Evolutionary conservation across 2,797 vertebrate genomes (phyloP).

Genomic region (Distichodus sexfasciatus): DNA sequence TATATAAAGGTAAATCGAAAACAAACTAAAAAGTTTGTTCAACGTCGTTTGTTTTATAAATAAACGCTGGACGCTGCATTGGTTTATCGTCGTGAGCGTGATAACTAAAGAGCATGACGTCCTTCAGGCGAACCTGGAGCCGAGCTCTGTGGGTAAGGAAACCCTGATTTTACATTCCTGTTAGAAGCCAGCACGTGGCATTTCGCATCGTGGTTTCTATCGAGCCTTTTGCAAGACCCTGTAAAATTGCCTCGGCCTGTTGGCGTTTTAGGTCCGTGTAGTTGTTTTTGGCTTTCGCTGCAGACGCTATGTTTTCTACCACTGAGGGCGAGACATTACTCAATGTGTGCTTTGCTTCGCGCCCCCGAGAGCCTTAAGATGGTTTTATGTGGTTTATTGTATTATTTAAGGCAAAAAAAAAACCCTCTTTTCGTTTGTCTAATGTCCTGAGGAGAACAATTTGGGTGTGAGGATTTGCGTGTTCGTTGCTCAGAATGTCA

Average conservation of each 20-base stretch:
- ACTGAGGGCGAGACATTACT: conserved; percentile 73
- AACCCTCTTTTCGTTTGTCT: too few species aligned
- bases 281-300: background rate
- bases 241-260: background rate
- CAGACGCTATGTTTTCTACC: conserved; percentile 44
- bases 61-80: too few species aligned
- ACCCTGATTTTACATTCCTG: background rate
- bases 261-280: background rate
- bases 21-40: too few species aligned
- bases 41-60: too few species aligned
- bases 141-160: too few species aligned
- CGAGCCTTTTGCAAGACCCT: background rate
- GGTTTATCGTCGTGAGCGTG: too few species aligned
- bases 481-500: background rate
- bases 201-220: conserved; percentile 3
- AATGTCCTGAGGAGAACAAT: conserved; percentile 30
- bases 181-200: background rate
- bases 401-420: conserved; percentile 53
- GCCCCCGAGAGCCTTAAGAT: conserved; percentile 41
- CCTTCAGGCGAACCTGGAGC: too few species aligned
- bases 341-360: conserved; percentile 50
- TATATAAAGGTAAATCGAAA: too few species aligned
- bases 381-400: background rate
- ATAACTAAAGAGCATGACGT: too few species aligned
- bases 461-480: background rate